A percentile compares a stretch with the other conserved stretches of the same genome.
These are phyloP conservation scores for Drosophila nannoptera DNA, from an alignment of 1,140 invertebrate genomes.

Conservation along the genomic window DNA sequence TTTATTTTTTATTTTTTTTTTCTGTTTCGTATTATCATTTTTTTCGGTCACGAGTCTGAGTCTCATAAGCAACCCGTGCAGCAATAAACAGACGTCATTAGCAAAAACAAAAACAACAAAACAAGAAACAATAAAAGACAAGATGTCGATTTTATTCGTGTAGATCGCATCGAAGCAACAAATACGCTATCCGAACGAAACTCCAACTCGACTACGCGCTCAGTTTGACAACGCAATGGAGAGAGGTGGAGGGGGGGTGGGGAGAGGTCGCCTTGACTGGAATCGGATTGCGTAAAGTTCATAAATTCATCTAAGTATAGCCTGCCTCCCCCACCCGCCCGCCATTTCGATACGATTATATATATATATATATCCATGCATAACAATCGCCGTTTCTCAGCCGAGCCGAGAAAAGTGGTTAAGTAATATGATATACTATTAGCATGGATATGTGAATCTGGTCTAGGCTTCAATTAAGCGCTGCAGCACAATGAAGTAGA, in stretches of 20 bases:
- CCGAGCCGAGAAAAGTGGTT: no score
- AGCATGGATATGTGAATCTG: no score
- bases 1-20: background rate
- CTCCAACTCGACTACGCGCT: background rate
- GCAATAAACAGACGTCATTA: constrained; percentile 30
- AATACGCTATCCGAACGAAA: constrained; percentile 9
- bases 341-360: no score
- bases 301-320: no score
- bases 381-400: no score
- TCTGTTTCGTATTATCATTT: constrained; percentile 20
- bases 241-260: background rate
- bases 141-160: constrained; percentile 2
- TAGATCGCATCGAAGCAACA: background rate
- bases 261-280: no score
- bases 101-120: background rate
- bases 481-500: no score
- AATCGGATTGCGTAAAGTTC: no score
- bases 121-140: constrained; percentile 12
- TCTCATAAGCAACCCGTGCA: constrained; percentile 9
- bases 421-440: no score
- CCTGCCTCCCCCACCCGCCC: no score
- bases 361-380: no score
- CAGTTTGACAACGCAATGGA: background rate
- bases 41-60: constrained; percentile 35
- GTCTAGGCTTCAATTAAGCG: no score